Conservation (phyloP, 2,113 vertebrate genomes). For the Lynx canadensis region DNA sequence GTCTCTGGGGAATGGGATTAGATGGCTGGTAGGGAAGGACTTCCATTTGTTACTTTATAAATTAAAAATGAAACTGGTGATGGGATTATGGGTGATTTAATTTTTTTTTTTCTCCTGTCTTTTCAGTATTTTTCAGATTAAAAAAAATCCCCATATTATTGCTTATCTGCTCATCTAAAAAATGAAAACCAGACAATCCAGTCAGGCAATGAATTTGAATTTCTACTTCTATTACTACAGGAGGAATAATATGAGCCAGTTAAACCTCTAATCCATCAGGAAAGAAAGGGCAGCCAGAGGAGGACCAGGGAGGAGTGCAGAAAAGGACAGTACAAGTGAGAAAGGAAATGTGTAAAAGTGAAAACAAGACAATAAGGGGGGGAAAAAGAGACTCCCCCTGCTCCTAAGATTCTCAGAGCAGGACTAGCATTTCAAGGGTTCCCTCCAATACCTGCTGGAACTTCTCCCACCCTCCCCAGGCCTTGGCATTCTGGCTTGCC, state of each 20-base stretch:
- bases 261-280: not conserved
- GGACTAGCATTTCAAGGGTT: not conserved
- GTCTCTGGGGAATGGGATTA: not conserved
- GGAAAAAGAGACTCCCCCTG: not conserved
- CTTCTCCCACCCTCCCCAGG: not conserved
- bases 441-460: not conserved
- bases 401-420: not conserved
- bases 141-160: not conserved
- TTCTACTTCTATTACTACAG: conserved; percentile 18
- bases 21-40: not conserved
- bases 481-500: not conserved
- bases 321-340: not conserved
- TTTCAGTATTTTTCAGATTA: conserved; percentile 14
- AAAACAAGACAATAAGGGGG: not conserved
- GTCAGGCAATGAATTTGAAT: conserved; percentile 15
- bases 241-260: not conserved
- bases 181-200: conserved; percentile 27
- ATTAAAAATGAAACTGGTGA: conserved; percentile 39
- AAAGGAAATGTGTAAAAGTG: not conserved
- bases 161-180: conserved; percentile 16
- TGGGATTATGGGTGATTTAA: not conserved
- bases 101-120: not conserved
- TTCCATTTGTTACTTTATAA: conserved; percentile 26
- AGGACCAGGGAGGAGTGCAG: not conserved
- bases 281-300: not conserved